Evolutionary conservation across 2,113 vertebrate genomes (phyloP).

Genomic region (Spermophilus dauricus): DNA sequence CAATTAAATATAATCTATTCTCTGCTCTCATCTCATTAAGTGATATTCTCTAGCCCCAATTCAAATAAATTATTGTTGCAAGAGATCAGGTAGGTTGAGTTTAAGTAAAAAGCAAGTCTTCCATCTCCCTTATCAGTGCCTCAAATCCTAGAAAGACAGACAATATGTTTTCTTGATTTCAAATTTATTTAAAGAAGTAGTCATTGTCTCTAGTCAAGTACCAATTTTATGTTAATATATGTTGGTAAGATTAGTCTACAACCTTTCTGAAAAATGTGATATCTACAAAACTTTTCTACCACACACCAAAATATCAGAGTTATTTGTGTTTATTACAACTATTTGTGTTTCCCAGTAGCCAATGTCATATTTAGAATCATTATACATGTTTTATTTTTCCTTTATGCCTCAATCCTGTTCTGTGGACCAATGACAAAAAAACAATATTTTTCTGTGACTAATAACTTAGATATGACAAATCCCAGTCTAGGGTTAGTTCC

Average conservation of each 20-base stretch:
- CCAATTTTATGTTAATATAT: slow-evolving; percentile 64
- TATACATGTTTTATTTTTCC: neutral
- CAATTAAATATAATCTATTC: slow-evolving; percentile 71
- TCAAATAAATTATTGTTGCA: slow-evolving; percentile 71
- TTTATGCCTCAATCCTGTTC: neutral
- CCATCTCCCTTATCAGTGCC: neutral
- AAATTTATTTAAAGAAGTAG: slow-evolving; percentile 54
- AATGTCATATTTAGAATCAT: slow-evolving; percentile 31
- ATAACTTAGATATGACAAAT: slow-evolving; percentile 47
- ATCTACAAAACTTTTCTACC: neutral
- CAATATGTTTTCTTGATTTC: slow-evolving; percentile 46
- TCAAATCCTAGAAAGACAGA: slow-evolving; percentile 43
- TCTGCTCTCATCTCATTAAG: slow-evolving; percentile 63
- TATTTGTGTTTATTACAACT: neutral
- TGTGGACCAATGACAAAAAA: neutral
- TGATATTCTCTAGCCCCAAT: slow-evolving; percentile 45
- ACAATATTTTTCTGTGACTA: neutral
- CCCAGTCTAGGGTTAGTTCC: neutral
- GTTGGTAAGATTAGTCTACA: neutral
- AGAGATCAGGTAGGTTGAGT: neutral
- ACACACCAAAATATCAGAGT: neutral
- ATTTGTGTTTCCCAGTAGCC: neutral
- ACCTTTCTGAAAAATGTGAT: slow-evolving; percentile 39
- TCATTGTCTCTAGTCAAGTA: neutral
- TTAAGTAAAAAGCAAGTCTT: slow-evolving; percentile 43